Base-by-base conservation (phyloP, 2,113 vertebrate genomes). In the Phalacrocorax brasilianus region DNA sequence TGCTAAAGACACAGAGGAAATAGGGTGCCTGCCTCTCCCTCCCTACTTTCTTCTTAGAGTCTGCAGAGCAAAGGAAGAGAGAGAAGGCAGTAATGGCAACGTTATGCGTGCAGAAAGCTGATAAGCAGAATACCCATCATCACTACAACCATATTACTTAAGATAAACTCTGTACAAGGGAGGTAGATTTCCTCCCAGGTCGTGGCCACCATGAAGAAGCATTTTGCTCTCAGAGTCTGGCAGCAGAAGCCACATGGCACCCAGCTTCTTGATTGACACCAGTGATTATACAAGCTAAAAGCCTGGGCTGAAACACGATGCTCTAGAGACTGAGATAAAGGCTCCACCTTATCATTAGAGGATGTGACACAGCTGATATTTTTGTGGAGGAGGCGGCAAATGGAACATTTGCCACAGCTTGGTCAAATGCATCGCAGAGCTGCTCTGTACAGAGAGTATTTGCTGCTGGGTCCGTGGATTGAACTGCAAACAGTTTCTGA, bases 371-470 rank as follows among this genome's bases (percentile, higher is more conserved):
- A 38, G 68, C 8, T 53, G 71, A 88, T 52, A 17, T 35, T 80
- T 35, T 6, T 66, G 81, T 88, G 89, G 58, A 79, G 81, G 62
- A 62, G 62, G 58, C 81, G 95, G 95, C 89, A 96, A 95, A 81
- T 0, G 44, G 89, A 97, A 73, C 74, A 8, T 91, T 79, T 94
- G 26, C 8, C 74, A 79, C 53, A 70, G n/a, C 22, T 20, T 21
- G 44, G 84, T 66, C 70, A n/a, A 68, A 65, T 2, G 21, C 56
- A 68, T 13, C 65, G 13, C 11, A 1, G 49, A 78, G 62, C 71
- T 92, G 61, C 49, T 89, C 23, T 75, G 26, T 44, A 21, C 6
- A 1, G 20, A 24, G 32, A 17, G 20, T 11, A 1, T 47, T 68
- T 67, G 33, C 35, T 80, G 38, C 30, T 72, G 68, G 2, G 38